A percentile compares a stretch with the other conserved stretches of the same genome.
Conservation (phyloP, 1,140 invertebrate species). For the Lucilia cuprina region DNA sequence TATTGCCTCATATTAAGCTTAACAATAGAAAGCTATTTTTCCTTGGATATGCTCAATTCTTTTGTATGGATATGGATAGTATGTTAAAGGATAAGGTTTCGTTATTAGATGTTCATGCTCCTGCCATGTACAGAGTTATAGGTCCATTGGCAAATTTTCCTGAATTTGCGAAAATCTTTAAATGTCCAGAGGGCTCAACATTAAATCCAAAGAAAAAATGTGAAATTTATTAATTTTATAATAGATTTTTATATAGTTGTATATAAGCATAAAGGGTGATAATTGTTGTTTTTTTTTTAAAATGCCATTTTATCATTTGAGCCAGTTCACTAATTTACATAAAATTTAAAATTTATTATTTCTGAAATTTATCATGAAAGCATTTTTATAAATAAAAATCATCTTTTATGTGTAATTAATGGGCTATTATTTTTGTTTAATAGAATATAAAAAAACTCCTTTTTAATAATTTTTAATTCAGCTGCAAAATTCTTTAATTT, state of each 20-base stretch:
- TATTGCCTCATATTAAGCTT: constrained; percentile 65
- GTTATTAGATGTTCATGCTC: constrained; percentile 49
- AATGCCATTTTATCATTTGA: no score
- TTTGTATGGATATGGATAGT: constrained; percentile 50
- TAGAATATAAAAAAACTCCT: no score
- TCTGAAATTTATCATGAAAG: no score
- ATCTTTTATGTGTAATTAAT: no score
- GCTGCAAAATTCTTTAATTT: not conserved
- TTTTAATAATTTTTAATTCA: not conserved
- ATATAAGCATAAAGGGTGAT: not conserved
- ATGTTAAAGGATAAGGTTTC: constrained; percentile 51
- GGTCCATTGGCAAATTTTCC: constrained; percentile 49
- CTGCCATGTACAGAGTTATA: constrained; percentile 47
- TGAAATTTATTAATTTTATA: constrained; percentile 44
- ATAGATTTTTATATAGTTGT: constrained; percentile 14
- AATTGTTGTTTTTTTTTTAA: no score
- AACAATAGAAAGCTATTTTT: constrained; percentile 74
- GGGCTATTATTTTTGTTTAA: no score
- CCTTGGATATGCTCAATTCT: constrained; percentile 71
- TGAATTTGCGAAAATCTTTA: constrained; percentile 45
- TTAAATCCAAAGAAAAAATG: constrained; percentile 71
- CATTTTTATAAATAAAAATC: no score
- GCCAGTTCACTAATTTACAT: no score
- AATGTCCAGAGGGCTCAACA: constrained; percentile 54
- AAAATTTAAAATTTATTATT: no score